Evolutionary conservation across 2,113 vertebrate genomes (phyloP).

Genomic region (Callopanchax toddi): DNA sequence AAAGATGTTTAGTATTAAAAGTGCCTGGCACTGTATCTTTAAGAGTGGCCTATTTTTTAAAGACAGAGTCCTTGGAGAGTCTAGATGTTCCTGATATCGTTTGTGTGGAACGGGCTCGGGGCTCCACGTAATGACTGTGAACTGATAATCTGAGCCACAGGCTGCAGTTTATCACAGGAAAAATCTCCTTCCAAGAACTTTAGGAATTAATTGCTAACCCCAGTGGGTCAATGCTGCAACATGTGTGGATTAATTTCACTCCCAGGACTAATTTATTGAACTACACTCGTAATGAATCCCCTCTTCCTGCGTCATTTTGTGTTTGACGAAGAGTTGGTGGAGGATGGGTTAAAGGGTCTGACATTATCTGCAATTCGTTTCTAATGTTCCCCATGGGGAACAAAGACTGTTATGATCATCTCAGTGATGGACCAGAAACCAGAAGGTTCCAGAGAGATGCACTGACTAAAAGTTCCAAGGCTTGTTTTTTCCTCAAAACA

Average conservation of each 20-base stretch:
- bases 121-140: slow-evolving; percentile 5
- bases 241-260: slow-evolving; percentile 21
- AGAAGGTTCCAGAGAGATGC: too few relatives aligned
- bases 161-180: slow-evolving; percentile 30
- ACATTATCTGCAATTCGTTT: slow-evolving; percentile 50
- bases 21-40: too few relatives aligned
- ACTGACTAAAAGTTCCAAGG: too few relatives aligned
- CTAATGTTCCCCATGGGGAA: slow-evolving; percentile 40
- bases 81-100: slow-evolving; percentile 17
- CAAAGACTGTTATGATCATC: not conserved
- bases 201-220: slow-evolving; percentile 35
- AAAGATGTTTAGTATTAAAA: too few relatives aligned
- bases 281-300: slow-evolving; percentile 18
- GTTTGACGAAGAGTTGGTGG: slow-evolving; percentile 16
- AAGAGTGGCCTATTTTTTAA: not conserved
- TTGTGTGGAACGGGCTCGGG: slow-evolving; percentile 5
- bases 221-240: slow-evolving; percentile 30
- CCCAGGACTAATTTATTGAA: slow-evolving; percentile 17
- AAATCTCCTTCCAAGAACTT: slow-evolving; percentile 40
- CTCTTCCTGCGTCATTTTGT: slow-evolving; percentile 24
- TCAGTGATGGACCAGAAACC: not conserved
- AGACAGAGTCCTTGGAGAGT: slow-evolving; percentile 5
- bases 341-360: not conserved
- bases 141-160: slow-evolving; percentile 39
- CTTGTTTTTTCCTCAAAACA: too few relatives aligned